Evolutionary conservation across 2,797 vertebrate species (phyloP).

Genomic region (Amblyopsis hoosieri): DNA sequence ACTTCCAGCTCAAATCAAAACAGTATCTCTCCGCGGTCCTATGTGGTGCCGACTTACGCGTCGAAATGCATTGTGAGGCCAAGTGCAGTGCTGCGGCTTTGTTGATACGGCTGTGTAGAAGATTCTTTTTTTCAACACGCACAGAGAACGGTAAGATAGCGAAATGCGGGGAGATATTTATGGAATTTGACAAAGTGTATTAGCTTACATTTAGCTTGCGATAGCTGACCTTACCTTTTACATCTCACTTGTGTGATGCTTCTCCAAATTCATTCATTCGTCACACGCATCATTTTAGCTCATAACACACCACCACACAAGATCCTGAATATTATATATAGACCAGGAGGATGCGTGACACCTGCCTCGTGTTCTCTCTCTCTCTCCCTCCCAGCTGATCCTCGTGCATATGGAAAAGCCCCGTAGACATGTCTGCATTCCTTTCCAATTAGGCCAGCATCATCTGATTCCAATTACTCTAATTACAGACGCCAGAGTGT

Average conservation of each 20-base stretch:
- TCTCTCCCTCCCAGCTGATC: constrained; percentile 60
- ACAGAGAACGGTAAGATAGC: no score
- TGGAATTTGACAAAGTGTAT: no score
- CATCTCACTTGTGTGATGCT: constrained; percentile 13
- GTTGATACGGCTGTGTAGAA: no score
- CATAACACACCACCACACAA: constrained; percentile 6
- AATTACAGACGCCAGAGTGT: constrained; percentile 73
- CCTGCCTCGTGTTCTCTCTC: constrained; percentile 36
- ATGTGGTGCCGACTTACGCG: no score
- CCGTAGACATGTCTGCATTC: constrained; percentile 73
- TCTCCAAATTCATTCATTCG: constrained; percentile 25
- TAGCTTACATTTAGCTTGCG: no score
- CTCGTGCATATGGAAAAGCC: constrained; percentile 64
- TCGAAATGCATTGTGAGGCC: no score
- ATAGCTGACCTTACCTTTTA: no score
- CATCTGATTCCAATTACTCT: constrained; percentile 80
- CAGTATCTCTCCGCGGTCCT: no score
- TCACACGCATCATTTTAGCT: constrained; percentile 15
- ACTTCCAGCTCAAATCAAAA: no score
- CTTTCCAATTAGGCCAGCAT: constrained; percentile 80
- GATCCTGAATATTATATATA: constrained; percentile 41
- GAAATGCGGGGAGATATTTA: no score
- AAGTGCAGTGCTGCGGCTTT: no score
- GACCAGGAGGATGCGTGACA: constrained; percentile 49
- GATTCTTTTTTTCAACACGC: no score